These are phyloP conservation scores for Leptopilina boulardi DNA, from an alignment of 1,140 invertebrate species.

Conservation along the genomic window DNA sequence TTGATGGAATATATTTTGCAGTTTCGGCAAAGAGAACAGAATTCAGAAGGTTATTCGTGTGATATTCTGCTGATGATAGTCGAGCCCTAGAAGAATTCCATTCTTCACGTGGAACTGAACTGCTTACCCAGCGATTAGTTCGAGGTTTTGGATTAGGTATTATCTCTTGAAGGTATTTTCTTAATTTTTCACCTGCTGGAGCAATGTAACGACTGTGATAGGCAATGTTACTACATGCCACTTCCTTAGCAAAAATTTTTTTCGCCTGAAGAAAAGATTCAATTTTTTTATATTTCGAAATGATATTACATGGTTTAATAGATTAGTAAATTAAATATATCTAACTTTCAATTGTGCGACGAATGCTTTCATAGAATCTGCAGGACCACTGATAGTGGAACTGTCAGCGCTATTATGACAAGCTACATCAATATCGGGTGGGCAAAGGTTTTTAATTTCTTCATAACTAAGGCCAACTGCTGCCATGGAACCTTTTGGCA, in stretches of 20 bases:
- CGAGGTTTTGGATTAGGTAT: constrained; percentile 79
- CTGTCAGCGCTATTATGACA: constrained; percentile 82
- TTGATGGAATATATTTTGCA: constrained; percentile 82
- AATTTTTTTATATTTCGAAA: neutral
- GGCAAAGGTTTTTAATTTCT: constrained; percentile 69
- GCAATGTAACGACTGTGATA: constrained; percentile 82
- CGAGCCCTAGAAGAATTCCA: constrained; percentile 83
- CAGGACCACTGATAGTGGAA: constrained; percentile 82
- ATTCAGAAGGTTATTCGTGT: constrained; percentile 90
- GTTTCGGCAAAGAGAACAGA: constrained; percentile 90
- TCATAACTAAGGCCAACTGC: constrained; percentile 74
- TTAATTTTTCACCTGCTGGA: constrained; percentile 78
- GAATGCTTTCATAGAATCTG: constrained; percentile 64
- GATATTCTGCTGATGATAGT: constrained; percentile 89
- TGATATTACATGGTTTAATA: too few relatives aligned
- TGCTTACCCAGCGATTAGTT: constrained; percentile 87
- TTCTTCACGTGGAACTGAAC: constrained; percentile 83
- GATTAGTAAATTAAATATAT: neutral
- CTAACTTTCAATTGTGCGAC: constrained; percentile 68
- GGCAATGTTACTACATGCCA: constrained; percentile 73
- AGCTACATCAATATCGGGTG: constrained; percentile 79
- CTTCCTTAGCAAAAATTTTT: neutral
- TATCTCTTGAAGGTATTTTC: constrained; percentile 82
- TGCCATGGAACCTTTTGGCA: constrained; percentile 75
- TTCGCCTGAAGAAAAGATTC: neutral